phyloP scores from a whole-genome alignment of 2,888 invertebrate species.

The Myathropa florea region DNA sequence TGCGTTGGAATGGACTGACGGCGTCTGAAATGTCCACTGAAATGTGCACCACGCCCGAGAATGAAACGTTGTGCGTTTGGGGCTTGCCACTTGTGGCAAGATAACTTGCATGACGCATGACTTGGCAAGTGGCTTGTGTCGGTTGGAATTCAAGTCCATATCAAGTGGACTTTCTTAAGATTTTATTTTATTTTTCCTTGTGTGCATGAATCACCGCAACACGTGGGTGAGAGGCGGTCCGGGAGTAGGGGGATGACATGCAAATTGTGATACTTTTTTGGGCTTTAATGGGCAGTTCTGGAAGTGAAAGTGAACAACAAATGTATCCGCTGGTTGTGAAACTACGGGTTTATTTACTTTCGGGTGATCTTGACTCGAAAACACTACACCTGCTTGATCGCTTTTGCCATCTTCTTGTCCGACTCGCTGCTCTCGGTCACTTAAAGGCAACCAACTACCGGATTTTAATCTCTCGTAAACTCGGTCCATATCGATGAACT shows the following conservation, averaged over 20 bases:
- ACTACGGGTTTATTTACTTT: not conserved
- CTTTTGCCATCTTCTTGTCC: not conserved
- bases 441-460: not conserved
- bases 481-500: not conserved
- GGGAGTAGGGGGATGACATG: conserved; percentile 20
- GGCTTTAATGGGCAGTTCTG: not conserved
- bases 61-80: conserved; percentile 45
- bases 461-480: not conserved
- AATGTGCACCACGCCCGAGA: conserved; percentile 65
- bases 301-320: not conserved
- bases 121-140: conserved; percentile 47
- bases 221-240: conserved; percentile 53
- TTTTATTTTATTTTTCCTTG: not conserved
- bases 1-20: not conserved
- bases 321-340: not conserved
- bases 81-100: not conserved
- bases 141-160: conserved; percentile 51
- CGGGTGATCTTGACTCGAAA: not conserved
- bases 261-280: conserved; percentile 3
- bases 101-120: conserved; percentile 58
- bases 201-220: conserved; percentile 58
- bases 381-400: not conserved
- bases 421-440: not conserved
- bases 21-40: conserved; percentile 30
- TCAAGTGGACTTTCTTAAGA: conserved; percentile 64